Base-by-base conservation (phyloP, 2,797 vertebrate genomes). In the Bradypus variegatus region DNA sequence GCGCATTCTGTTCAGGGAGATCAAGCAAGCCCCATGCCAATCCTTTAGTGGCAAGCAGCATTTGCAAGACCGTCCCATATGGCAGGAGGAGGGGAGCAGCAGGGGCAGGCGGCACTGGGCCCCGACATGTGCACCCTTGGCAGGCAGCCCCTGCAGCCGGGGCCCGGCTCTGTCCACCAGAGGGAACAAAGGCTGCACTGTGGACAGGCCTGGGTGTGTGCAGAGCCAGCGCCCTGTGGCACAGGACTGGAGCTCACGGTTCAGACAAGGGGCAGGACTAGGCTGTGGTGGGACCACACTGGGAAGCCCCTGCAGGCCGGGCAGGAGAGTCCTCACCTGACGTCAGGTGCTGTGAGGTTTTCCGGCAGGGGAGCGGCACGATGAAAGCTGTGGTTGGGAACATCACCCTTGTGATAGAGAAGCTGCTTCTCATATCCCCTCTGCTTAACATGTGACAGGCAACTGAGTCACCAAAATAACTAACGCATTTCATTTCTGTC, bases 171-270 rank as follows among this genome's bases (percentile, higher is more conserved):
- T 89, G 91, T 93, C 94, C 82, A 11, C 36, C 64, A 31, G n/a
- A 33, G 31, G 16, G 67, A 94, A 94, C 92, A 94, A 94, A 88
- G 78, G 62, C 64, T 76, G 36, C 64, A 93, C 38, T 94, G 91
- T 94, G 81, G 72, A 38, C 78, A 75, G 69, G 36, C 81, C 80
- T 18, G 6, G 48, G n/a, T 75, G 76, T 64, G 60, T 73, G 75
- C 65, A n/a, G 67, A 88, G 78, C 33, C 25, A 83, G 64, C 36
- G 31, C 8, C 2, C 41, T 16, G 29, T 48, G 48, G 77, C 65
- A 78, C 29, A 50, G 65, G 21, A 11, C 27, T 23, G 48, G 33
- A 58, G 83, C 72, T 81, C 75, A 23, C 72, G 73, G 72, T 64
- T 38, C 2, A 5, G 41, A 58, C 8, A 29, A 53, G 33, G 29